phyloP scores from a whole-genome alignment of 2,797 vertebrate genomes.

The Gallirallus australis region DNA sequence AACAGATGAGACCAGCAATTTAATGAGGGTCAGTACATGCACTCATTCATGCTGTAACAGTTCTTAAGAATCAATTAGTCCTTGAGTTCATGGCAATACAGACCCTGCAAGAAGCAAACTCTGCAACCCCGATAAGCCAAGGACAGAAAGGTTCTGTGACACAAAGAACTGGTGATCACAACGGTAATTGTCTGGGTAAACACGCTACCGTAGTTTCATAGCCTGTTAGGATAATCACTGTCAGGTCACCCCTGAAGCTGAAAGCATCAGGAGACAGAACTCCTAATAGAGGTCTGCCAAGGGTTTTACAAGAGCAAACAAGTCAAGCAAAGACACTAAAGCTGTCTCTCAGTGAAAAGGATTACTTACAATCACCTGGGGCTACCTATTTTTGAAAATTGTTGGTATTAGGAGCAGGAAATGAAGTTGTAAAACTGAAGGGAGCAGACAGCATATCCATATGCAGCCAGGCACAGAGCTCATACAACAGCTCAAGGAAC shows the following conservation, averaged over 20 bases:
- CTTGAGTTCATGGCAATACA: neutral
- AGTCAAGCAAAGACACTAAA: neutral
- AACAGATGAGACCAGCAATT: neutral
- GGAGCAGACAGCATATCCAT: fast-evolving
- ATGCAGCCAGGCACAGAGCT: fast-evolving
- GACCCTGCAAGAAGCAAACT: neutral
- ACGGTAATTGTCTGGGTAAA: neutral
- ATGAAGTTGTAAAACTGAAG: neutral
- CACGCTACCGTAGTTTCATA: neutral
- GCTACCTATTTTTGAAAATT: neutral
- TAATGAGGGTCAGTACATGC: neutral
- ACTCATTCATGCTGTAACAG: neutral
- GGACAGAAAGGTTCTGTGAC: fast-evolving
- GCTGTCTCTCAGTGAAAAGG: neutral
- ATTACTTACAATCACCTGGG: fast-evolving
- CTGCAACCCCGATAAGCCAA: neutral
- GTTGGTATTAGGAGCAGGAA: neutral
- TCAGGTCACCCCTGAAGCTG: neutral
- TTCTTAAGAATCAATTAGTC: neutral
- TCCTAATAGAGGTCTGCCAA: neutral
- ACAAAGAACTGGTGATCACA: neutral
- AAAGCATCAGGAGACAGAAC: neutral
- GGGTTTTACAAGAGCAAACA: neutral
- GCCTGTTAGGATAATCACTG: neutral
- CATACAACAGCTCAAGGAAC: neutral